Conservation (phyloP, 2,797 vertebrate species). For the Morelia viridis region DNA sequence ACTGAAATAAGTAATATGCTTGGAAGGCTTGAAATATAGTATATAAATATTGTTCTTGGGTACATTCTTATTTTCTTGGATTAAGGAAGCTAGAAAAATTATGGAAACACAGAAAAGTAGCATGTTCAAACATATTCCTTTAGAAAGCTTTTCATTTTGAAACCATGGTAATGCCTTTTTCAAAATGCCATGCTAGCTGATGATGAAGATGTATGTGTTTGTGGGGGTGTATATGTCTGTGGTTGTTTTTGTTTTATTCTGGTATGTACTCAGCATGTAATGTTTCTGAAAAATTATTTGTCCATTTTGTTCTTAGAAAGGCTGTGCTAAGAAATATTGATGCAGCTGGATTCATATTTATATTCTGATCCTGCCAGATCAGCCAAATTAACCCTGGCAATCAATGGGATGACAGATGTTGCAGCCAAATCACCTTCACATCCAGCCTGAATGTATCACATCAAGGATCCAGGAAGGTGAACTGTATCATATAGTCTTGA, state of each 20-base stretch:
- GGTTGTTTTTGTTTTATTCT: neutral
- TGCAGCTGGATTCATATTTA: neutral
- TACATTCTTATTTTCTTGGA: neutral
- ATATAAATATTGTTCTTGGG: neutral
- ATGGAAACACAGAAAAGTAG: neutral
- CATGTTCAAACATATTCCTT: constrained; percentile 7
- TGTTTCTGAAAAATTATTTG: neutral
- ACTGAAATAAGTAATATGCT: neutral
- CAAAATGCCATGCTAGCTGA: constrained; percentile 51
- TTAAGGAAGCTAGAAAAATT: neutral
- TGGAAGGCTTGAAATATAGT: neutral
- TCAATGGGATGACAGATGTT: neutral
- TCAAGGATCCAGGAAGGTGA: neutral
- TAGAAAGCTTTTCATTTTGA: constrained; percentile 44
- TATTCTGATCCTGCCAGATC: neutral
- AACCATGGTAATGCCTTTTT: constrained; percentile 49
- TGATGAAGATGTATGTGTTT: constrained; percentile 9
- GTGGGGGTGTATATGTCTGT: neutral
- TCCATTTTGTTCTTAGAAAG: neutral
- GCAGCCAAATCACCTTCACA: neutral
- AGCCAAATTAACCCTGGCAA: neutral
- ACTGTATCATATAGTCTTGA: too few relatives aligned
- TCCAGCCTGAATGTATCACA: neutral
- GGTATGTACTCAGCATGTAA: neutral
- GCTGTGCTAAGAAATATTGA: neutral